Conservation (phyloP, 2,797 vertebrate genomes). For the Philypnodon macrostomus region DNA sequence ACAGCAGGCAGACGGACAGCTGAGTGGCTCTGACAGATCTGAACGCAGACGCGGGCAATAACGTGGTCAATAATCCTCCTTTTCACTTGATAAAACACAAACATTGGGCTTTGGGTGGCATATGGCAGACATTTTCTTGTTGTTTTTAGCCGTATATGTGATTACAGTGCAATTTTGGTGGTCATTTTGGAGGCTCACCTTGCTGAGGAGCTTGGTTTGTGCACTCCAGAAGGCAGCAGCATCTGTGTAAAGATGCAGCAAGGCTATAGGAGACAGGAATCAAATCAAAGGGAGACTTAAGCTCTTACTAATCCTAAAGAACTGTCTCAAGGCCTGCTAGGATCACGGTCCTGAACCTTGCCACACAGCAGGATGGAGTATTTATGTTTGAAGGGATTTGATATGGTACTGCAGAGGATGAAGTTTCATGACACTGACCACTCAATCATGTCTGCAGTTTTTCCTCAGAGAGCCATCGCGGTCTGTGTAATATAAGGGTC, state of each 20-base stretch:
- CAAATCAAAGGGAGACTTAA: conserved; percentile 60
- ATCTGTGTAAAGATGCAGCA: conserved; percentile 53
- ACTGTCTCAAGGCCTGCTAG: conserved; percentile 50
- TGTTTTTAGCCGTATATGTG: conserved; percentile 68
- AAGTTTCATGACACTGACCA: conserved; percentile 39
- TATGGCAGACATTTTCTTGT: conserved; percentile 77
- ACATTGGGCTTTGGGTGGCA: conserved; percentile 67
- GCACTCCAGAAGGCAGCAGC: conserved; percentile 48
- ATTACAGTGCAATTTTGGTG: conserved; percentile 74
- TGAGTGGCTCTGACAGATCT: conserved; percentile 70
- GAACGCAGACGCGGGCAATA: conserved; percentile 60
- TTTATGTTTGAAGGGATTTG: conserved; percentile 55
- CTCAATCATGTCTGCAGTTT: conserved; percentile 44
- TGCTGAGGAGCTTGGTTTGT: conserved; percentile 48
- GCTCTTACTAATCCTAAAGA: conserved; percentile 54
- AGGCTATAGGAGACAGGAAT: conserved; percentile 49
- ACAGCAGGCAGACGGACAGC: conserved; percentile 67
- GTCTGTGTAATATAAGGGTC: conserved; percentile 1
- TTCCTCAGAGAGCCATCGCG: conserved; percentile 20
- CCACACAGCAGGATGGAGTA: conserved; percentile 46
- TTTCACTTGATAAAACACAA: conserved; percentile 53
- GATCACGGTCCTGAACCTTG: conserved; percentile 56
- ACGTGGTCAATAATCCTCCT: conserved; percentile 66
- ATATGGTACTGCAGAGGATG: conserved; percentile 51
- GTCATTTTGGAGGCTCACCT: conserved; percentile 74